These are phyloP conservation scores for Actenoides hombroni DNA, from an alignment of 2,113 vertebrate genomes.

Conservation along the genomic window DNA sequence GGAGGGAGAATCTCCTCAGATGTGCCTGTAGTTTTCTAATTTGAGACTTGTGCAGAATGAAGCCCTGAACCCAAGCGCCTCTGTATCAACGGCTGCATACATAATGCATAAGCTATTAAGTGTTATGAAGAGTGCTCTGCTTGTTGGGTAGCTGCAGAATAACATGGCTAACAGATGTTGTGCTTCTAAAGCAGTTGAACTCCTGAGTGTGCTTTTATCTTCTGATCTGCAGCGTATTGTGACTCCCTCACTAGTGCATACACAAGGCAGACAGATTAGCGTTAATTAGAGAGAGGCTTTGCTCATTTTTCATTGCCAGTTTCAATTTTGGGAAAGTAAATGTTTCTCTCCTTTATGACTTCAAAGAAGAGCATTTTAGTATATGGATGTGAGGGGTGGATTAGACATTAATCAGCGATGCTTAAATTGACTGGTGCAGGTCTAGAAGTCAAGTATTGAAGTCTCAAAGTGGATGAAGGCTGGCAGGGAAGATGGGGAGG, in stretches of 20 bases:
- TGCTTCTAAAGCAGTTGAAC: constrained; percentile 47
- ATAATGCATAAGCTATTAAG: constrained; percentile 9
- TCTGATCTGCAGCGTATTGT: not conserved
- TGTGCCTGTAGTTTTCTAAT: not conserved
- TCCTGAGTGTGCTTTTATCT: constrained; percentile 41
- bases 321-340: constrained; percentile 43
- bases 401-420: not conserved
- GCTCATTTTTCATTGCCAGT: constrained; percentile 53
- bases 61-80: constrained; percentile 8
- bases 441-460: not conserved
- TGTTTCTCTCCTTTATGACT: constrained; percentile 44
- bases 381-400: fast-evolving
- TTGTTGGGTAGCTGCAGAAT: constrained; percentile 44
- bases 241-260: not conserved
- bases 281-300: constrained; percentile 53
- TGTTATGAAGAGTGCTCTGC: constrained; percentile 14
- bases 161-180: constrained; percentile 33
- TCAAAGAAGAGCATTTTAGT: not conserved
- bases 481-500: fast-evolving
- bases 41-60: not conserved
- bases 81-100: not conserved
- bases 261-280: constrained; percentile 35
- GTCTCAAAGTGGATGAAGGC: not conserved
- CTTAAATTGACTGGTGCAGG: not conserved
- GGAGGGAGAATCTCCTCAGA: not conserved